These are phyloP conservation scores for Megaceryle alcyon DNA, from an alignment of 2,797 vertebrate genomes.

Conservation along the genomic window DNA sequence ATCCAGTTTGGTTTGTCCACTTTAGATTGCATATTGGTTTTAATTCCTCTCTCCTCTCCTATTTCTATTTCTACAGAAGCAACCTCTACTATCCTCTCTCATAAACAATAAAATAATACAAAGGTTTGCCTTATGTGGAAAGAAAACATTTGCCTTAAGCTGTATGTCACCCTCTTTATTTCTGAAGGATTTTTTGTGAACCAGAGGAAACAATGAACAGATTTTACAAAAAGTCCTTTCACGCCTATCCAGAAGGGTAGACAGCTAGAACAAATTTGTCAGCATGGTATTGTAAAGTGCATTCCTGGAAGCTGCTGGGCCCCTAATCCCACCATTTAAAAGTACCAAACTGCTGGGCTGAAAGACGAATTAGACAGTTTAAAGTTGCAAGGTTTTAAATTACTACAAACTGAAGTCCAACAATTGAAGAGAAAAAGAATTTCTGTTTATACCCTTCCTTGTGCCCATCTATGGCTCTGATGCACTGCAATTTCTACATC, in stretches of 20 bases:
- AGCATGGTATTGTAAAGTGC: neutral
- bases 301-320: conserved; percentile 16
- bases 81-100: neutral
- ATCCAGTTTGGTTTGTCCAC: neutral
- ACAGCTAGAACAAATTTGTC: conserved; percentile 48
- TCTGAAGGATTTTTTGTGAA: neutral
- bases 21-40: neutral
- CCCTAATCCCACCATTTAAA: conserved; percentile 2
- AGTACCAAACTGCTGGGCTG: neutral
- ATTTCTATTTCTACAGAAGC: neutral
- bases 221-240: conserved; percentile 12
- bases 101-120: neutral
- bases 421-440: neutral
- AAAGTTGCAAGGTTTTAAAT: neutral
- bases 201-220: conserved; percentile 15
- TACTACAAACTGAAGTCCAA: neutral
- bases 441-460: neutral
- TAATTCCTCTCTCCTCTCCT: neutral
- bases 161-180: neutral
- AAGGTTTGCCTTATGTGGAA: neutral
- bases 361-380: neutral
- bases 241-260: neutral
- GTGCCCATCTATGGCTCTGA: neutral
- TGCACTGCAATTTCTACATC: neutral
- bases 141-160: neutral